Percentiles rank a stretch among this genome's conserved stretches.
These are phyloP conservation scores for Micromesistius poutassou DNA, from an alignment of 2,797 vertebrate species.

Conservation along the genomic window DNA sequence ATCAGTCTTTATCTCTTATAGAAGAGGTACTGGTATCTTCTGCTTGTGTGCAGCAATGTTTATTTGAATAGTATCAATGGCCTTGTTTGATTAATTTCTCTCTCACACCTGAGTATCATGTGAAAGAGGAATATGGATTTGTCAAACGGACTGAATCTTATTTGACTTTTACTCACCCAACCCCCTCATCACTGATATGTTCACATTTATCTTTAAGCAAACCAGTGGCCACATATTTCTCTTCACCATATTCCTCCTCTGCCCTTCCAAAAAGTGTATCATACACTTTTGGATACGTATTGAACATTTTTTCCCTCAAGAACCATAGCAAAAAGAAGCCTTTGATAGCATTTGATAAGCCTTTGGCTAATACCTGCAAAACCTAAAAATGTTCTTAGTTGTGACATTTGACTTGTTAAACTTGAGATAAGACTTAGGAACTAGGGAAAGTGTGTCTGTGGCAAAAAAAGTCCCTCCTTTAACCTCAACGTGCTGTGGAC, in stretches of 20 bases:
- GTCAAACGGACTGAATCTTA: not conserved
- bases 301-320: not conserved
- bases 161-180: not conserved
- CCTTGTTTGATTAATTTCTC: not conserved
- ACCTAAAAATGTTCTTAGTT: constrained; percentile 41
- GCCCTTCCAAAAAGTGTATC: constrained; percentile 33
- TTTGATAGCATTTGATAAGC: constrained; percentile 35
- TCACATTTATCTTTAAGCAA: not conserved
- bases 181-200: not conserved
- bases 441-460: not conserved
- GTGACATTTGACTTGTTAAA: constrained; percentile 41
- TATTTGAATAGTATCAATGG: not conserved
- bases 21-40: not conserved
- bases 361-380: constrained; percentile 46
- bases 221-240: not conserved
- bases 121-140: not conserved
- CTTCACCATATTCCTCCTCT: constrained; percentile 28
- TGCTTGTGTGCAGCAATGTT: not conserved
- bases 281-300: not conserved
- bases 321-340: constrained; percentile 42
- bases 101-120: not conserved
- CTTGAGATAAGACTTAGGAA: constrained; percentile 26
- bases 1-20: not conserved
- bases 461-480: not conserved
- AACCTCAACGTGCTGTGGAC: not conserved